These are phyloP conservation scores for Gonocerus acuteangulatus DNA, from an alignment of 2,888 invertebrate genomes.

Conservation along the genomic window DNA sequence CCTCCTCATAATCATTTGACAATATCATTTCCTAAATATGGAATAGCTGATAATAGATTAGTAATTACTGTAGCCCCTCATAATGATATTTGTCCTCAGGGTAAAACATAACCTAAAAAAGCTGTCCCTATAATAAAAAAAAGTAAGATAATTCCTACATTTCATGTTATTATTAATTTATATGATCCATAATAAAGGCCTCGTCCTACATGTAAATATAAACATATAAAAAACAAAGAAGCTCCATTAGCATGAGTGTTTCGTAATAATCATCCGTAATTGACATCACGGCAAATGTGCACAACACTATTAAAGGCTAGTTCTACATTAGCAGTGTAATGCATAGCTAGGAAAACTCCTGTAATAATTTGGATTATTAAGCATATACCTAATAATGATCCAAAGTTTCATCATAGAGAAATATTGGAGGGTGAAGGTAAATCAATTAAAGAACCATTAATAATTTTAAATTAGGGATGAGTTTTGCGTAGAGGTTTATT, in stretches of 20 bases:
- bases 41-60: slow-evolving; percentile 63
- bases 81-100: slow-evolving; percentile 75
- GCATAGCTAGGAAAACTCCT: slow-evolving; percentile 62
- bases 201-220: slow-evolving; percentile 23
- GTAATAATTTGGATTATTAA: slow-evolving; percentile 59
- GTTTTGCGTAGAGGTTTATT: slow-evolving; percentile 39
- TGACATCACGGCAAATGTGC: slow-evolving; percentile 63
- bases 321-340: slow-evolving; percentile 56
- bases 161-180: slow-evolving; percentile 53
- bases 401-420: slow-evolving; percentile 61
- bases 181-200: slow-evolving; percentile 22
- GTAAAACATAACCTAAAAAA: slow-evolving; percentile 69
- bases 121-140: slow-evolving; percentile 62
- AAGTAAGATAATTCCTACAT: slow-evolving; percentile 56
- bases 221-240: slow-evolving; percentile 58
- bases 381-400: slow-evolving; percentile 56
- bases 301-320: slow-evolving; percentile 58
- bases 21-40: slow-evolving; percentile 48
- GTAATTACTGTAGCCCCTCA: slow-evolving; percentile 76
- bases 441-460: slow-evolving; percentile 53
- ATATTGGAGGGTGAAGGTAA: slow-evolving; percentile 56
- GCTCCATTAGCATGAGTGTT: slow-evolving; percentile 61
- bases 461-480: slow-evolving; percentile 48
- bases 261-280: slow-evolving; percentile 60
- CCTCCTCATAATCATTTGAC: slow-evolving; percentile 70